A percentile compares a stretch with the other conserved stretches of the same genome.
These are phyloP conservation scores for Etheostoma nigrum DNA, from an alignment of 2,797 vertebrate genomes.

Conservation along the genomic window DNA sequence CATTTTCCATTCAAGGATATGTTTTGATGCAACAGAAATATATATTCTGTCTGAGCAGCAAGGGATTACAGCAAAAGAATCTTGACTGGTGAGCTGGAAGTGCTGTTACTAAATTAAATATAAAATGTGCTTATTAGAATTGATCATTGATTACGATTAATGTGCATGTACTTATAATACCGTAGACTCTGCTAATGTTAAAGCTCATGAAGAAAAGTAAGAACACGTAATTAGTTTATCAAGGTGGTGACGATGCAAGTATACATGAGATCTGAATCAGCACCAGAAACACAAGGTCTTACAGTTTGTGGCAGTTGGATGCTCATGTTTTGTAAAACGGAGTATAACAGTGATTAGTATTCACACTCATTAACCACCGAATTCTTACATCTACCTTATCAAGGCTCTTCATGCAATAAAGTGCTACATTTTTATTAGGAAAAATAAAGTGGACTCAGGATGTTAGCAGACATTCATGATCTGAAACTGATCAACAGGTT, in stretches of 20 bases:
- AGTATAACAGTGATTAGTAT: not conserved
- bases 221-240: not conserved
- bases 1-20: constrained; percentile 18
- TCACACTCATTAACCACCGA: not conserved
- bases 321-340: not conserved
- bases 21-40: not conserved
- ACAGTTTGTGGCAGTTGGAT: not conserved
- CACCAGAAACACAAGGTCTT: not conserved
- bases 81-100: not conserved
- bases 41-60: constrained; percentile 20
- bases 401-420: constrained; percentile 6
- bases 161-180: not conserved
- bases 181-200: not conserved
- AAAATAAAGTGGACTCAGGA: not conserved
- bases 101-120: constrained; percentile 20
- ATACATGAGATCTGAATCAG: not conserved
- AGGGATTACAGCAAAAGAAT: constrained; percentile 10
- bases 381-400: not conserved
- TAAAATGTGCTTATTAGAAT: not conserved
- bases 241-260: not conserved
- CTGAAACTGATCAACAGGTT: constrained; percentile 2
- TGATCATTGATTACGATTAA: not conserved
- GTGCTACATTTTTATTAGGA: constrained; percentile 10
- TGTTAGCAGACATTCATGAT: not conserved
- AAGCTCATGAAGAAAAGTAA: constrained; percentile 2